Evolutionary conservation across 2,888 invertebrate species (phyloP).

Genomic region (Callyntrura sp.): DNA sequence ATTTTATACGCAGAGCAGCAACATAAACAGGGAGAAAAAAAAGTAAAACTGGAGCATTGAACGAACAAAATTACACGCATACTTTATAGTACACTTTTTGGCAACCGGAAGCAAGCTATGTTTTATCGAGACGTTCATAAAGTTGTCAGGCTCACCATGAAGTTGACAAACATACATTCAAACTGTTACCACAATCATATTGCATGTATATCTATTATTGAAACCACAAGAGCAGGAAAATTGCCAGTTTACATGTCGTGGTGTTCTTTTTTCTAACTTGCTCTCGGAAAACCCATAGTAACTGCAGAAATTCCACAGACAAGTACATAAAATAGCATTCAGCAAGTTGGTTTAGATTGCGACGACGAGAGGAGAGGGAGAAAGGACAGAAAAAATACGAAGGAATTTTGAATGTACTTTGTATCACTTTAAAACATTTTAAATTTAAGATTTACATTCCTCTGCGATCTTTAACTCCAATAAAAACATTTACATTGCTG

Average conservation of each 20-base stretch:
- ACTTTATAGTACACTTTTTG: constrained; percentile 55
- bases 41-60: constrained; percentile 67
- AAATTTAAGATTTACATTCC: constrained; percentile 57
- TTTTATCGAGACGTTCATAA: constrained; percentile 73
- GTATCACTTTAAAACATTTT: constrained; percentile 53
- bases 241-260: constrained; percentile 71
- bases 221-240: constrained; percentile 71
- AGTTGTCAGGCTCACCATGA: constrained; percentile 73
- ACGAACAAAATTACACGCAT: constrained; percentile 54
- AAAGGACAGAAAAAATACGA: constrained; percentile 37
- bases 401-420: constrained; percentile 64
- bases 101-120: constrained; percentile 73
- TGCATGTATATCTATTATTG: constrained; percentile 61
- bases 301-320: constrained; percentile 50
- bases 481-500: constrained; percentile 54
- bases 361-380: not conserved
- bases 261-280: constrained; percentile 40
- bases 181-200: constrained; percentile 70
- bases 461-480: constrained; percentile 64
- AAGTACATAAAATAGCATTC: constrained; percentile 59
- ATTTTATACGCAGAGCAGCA: not conserved
- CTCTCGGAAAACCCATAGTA: constrained; percentile 23
- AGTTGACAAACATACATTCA: constrained; percentile 74
- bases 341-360: constrained; percentile 12
- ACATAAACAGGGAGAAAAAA: not conserved